Evolutionary conservation across 2,113 vertebrate genomes (phyloP).

Genomic region (Paradoxurus hermaphroditus): DNA sequence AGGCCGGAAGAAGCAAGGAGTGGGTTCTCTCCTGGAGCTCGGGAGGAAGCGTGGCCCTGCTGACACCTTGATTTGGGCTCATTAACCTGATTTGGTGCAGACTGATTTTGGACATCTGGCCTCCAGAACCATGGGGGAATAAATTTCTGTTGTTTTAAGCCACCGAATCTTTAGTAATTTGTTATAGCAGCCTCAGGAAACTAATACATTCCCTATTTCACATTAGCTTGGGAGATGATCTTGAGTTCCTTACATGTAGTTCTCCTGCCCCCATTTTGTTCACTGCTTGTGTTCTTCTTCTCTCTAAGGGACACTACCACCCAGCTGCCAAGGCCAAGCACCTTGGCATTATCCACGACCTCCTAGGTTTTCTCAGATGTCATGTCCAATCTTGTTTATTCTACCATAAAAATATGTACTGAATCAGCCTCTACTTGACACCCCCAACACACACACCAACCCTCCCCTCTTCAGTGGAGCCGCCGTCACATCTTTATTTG

Average conservation of each 20-base stretch:
- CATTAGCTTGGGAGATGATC: background rate
- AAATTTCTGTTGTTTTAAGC: conserved; percentile 16
- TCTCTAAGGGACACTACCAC: background rate
- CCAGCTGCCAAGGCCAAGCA: background rate
- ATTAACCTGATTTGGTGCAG: background rate
- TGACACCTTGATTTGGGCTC: background rate
- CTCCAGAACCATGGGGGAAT: background rate
- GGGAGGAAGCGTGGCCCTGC: background rate
- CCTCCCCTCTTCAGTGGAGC: background rate
- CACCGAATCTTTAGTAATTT: background rate
- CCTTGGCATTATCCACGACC: background rate
- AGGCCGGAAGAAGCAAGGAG: background rate
- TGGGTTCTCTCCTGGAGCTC: background rate
- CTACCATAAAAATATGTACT: background rate
- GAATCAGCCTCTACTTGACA: background rate
- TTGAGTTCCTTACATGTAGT: background rate
- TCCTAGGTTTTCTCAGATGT: conserved; percentile 11
- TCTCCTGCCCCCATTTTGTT: background rate
- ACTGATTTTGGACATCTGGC: background rate
- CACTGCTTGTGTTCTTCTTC: background rate
- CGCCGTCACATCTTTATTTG: background rate
- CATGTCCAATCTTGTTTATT: background rate
- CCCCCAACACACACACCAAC: background rate
- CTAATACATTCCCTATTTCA: background rate
- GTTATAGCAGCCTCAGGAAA: background rate